A percentile compares a stretch with the other conserved stretches of the same genome.
Conservation (phyloP, 2,113 vertebrate genomes). For the Haemorhous mexicanus region DNA sequence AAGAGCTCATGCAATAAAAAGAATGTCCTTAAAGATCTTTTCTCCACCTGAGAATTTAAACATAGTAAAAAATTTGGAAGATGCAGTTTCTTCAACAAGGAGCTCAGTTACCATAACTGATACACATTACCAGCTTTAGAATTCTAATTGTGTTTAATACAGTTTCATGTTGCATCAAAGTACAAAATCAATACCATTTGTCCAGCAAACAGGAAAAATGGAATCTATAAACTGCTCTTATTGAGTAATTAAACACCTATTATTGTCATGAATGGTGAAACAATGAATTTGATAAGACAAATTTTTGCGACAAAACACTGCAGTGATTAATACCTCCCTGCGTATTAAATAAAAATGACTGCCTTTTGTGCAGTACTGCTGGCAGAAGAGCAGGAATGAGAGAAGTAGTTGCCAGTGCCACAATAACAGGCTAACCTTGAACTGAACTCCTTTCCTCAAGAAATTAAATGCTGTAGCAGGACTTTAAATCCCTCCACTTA, state of each 20-base stretch:
- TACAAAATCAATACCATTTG: conserved; percentile 97
- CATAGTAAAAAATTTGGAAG: conserved; percentile 28
- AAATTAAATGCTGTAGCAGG: conserved; percentile 86
- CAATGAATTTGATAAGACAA: conserved; percentile 94
- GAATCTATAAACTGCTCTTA: conserved; percentile 97
- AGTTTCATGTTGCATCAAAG: conserved; percentile 90
- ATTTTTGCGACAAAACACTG: conserved; percentile 88
- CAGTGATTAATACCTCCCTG: conserved; percentile 88
- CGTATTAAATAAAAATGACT: conserved; percentile 87
- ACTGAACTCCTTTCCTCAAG: conserved; percentile 86
- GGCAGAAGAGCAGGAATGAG: conserved; percentile 75
- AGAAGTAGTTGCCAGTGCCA: conserved; percentile 80
- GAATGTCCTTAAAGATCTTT: conserved; percentile 3
- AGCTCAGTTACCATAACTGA: conserved; percentile 72
- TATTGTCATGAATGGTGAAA: conserved; percentile 93
- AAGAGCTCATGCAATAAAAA: conserved; percentile 21
- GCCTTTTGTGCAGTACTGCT: conserved; percentile 79
- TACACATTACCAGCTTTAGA: conserved; percentile 73
- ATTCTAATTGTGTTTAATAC: conserved; percentile 94
- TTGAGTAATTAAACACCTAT: conserved; percentile 99
- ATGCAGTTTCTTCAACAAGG: conserved; percentile 22
- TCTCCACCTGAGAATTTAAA: conserved; percentile 1
- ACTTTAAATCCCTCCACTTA: conserved; percentile 88
- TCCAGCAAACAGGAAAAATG: conserved; percentile 89
- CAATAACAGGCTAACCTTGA: conserved; percentile 90